Conservation (phyloP, 92 coral and sea anemone genomes). For the Porites evermanni region DNA sequence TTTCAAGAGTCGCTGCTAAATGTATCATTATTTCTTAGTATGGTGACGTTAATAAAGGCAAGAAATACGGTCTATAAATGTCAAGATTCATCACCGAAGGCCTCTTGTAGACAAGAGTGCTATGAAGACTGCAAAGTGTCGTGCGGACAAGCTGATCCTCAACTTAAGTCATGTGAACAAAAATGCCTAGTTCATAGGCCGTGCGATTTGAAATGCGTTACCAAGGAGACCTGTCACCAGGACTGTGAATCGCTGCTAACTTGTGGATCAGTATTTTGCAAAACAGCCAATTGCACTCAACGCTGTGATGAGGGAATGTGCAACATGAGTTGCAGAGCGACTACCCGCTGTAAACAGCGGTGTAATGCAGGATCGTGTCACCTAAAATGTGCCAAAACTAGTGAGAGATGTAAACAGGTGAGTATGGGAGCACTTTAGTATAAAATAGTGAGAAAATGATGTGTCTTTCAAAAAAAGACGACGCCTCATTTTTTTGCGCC, state of each 20-base stretch:
- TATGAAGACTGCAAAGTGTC: no score
- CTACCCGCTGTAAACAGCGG: slow-evolving; percentile 68
- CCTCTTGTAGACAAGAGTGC: no score
- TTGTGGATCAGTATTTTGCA: slow-evolving; percentile 62
- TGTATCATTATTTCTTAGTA: no score
- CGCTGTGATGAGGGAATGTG: slow-evolving; percentile 65
- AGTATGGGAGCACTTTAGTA: neutral
- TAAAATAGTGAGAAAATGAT: no score
- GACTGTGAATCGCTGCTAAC: slow-evolving; percentile 5
- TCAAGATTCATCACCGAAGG: no score
- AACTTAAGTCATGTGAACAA: no score
- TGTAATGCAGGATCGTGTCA: slow-evolving; percentile 79
- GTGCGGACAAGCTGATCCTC: no score
- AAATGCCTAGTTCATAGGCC: slow-evolving; percentile 17
- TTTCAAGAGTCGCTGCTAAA: no score
- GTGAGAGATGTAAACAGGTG: slow-evolving; percentile 70
- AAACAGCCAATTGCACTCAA: slow-evolving; percentile 77
- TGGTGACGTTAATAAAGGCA: no score
- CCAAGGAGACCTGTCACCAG: slow-evolving; percentile 29
- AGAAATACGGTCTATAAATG: no score
- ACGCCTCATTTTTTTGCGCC: neutral
- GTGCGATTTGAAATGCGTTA: slow-evolving; percentile 31
- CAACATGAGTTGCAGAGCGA: slow-evolving; percentile 71
- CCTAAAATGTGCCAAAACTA: slow-evolving; percentile 73
- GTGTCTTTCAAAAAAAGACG: neutral